Base-by-base conservation (phyloP, 1,140 invertebrate species). In the Carcinoscorpius rotundicauda region DNA sequence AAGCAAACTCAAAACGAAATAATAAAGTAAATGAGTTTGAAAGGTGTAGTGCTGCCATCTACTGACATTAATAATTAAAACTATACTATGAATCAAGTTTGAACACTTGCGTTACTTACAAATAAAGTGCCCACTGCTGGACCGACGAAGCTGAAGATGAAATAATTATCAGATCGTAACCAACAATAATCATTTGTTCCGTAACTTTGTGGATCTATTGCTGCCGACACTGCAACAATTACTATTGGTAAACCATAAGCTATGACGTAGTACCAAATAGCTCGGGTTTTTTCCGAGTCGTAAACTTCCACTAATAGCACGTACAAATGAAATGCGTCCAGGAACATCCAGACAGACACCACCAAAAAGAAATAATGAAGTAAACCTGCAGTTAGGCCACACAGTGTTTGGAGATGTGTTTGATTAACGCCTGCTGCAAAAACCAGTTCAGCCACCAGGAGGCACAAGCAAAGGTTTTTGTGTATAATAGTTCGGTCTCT, bases 351-450 rank as follows among this genome's bases (percentile, higher is more conserved):
- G 64, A 88, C 86, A 78, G 97, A 97, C 51, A 94, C 86, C 65
- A 90, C 89, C 60, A 98, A 80, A 78, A 98, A 96, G 80, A 97
- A 91, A 79, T 91, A 97, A 77, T 98, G 95, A 29, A 98, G 79
- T 51, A 94, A 78, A 51, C 88, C 89, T 66, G 95, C 94, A 66
- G 97, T 87, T 49, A 95, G 81, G 49, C 91, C 88, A 78, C 96
- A 98, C 61, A 93, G 78, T 63, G 92, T 84, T 71, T 84, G 83
- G 76, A 89, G 85, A 74, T 89, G 84, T 10, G 91, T 95, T 78
- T 93, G 86, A 73, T 87, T 85, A 69, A 98, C 93, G 59, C 95
- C 96, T 71, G 86, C 83, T 66, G 98, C 80, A 79, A 98, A 97
- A 55, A 97, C 81, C 60, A 96, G 79, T 79, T 98, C 93, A 52